Evolutionary conservation across 92 coral and sea anemone genomes (phyloP).

Genomic region (Desmophyllum pertusum): DNA sequence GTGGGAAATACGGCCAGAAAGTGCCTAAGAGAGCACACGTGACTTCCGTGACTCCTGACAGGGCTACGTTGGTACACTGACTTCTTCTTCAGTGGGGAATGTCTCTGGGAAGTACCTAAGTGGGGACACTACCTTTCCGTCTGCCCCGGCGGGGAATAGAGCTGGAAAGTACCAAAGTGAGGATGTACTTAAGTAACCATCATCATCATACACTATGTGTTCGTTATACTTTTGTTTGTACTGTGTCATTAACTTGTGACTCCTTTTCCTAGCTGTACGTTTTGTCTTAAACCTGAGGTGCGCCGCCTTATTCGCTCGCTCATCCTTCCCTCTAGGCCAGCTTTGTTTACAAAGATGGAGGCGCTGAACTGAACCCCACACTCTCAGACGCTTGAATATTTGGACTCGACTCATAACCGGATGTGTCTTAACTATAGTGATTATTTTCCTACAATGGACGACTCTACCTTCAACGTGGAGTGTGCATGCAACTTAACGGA

Average conservation of each 20-base stretch:
- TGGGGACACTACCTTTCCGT: too few species aligned
- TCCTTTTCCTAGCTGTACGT: conserved; percentile 51
- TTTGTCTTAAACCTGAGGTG: conserved; percentile 48
- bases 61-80: too few species aligned
- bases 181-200: too few species aligned
- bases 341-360: conserved; percentile 51
- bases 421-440: conserved; percentile 24
- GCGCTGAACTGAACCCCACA: conserved; percentile 54
- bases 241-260: conserved; percentile 33
- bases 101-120: too few species aligned
- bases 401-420: conserved; percentile 42
- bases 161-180: neutral
- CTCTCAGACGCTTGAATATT: conserved; percentile 36
- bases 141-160: too few species aligned
- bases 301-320: conserved; percentile 33
- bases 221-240: neutral
- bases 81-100: too few species aligned
- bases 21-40: too few species aligned
- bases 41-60: too few species aligned
- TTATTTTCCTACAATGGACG: neutral
- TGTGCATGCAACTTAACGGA: neutral
- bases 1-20: too few species aligned
- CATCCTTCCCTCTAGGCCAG: conserved; percentile 60
- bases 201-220: neutral
- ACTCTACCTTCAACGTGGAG: conserved; percentile 11